Base-by-base conservation (phyloP, 2,797 vertebrate species). In the Synanceia verrucosa region DNA sequence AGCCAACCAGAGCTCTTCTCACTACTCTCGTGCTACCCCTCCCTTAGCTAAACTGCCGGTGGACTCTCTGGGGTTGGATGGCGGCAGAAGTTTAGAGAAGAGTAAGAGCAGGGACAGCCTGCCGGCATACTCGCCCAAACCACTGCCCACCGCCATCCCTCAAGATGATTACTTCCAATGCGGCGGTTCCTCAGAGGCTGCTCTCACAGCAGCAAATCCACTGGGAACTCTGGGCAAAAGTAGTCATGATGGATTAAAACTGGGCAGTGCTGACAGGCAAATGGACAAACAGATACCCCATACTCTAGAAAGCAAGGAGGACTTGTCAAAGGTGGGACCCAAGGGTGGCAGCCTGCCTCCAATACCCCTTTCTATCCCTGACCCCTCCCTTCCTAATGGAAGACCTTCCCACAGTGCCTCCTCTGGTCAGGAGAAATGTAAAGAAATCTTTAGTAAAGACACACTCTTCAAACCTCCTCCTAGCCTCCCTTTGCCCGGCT, bases 391-490 rank as follows among this genome's bases (percentile, higher is more conserved):
- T 1, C 89, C 95, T 51, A 99, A 98, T 0, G 96, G 96, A 70
- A 94, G 96, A 70, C 93, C 96, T 52, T 93, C 95, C 79, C 95
- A 97, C 23, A 87, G 92, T n/a, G 29, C 93, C 9, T 96, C 97
- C 81, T 94, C 95, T 23, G 94, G 93, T 92, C 93, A 96, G 77
- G 97, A 99, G 88, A 98, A 97, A 91, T 95, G 95, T 87, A 96
- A 97, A 92, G 97, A 99, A 92, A 96, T 97, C 79, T 99, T 98
- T 89, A 97, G 95, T 92, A 98, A 98, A 90, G 97, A 99, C 88
- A 96, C 96, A 0, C 94, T 99, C 61, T 98, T 99, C 74, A 98
- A 97, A 89, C 95, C 97, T 82, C 96, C 96, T 60, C 96, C 96
- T 63, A 96, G 94, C 90, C 83, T 93, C 34, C 94, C 95, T 53